Base-by-base conservation (phyloP, 2,113 vertebrate genomes). In the Siphamia tubifer region DNA sequence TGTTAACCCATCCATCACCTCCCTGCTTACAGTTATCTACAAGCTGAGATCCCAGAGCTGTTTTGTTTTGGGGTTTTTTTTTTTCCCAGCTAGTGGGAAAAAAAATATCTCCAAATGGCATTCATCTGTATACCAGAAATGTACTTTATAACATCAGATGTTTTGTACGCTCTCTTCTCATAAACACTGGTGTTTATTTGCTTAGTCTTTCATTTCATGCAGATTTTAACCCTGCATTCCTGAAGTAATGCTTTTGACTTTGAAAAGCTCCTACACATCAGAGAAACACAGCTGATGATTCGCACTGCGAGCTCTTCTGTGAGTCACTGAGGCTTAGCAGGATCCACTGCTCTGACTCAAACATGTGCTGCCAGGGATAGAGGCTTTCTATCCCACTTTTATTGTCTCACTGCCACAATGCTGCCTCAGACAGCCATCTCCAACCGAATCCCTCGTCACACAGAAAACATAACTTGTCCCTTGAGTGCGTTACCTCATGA, bases 241-340 rank as follows among this genome's bases (percentile, higher is more conserved):
- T 77, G 66, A 84, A 76, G 77, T 86, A 76, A 82, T 77, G 74
- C 80, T 71, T 85, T 66, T 65, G 73, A 82, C 80, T 84, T 86
- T 82, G 79, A 90, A 84, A 85, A 74, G 84, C 86, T 86, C 83
- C 82, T 66, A 34, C 77, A 88, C 82, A 87, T 83, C 79, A 82
- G 75, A 89, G 76, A 66, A 83, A 79, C 79, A 86, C 82, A 84
- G 86, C 81, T 70, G 72, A 83, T 82, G 81, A 80, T 84, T 84
- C 67, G 85, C 84, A 79, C 84, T 68, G 87, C 68, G 81, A 88
- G 82, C 87, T 73, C 66, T 47, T 80, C 85, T 69, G 77, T 89
- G 89, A 91, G 81, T 91, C 90, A 91, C 81, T 54, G 82, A 81
- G 81, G 90, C 91, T 91, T 91, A 91, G 83, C 84, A 78, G 79